These are phyloP conservation scores for Neogale vison DNA, from an alignment of 2,113 vertebrate species.

Conservation along the genomic window DNA sequence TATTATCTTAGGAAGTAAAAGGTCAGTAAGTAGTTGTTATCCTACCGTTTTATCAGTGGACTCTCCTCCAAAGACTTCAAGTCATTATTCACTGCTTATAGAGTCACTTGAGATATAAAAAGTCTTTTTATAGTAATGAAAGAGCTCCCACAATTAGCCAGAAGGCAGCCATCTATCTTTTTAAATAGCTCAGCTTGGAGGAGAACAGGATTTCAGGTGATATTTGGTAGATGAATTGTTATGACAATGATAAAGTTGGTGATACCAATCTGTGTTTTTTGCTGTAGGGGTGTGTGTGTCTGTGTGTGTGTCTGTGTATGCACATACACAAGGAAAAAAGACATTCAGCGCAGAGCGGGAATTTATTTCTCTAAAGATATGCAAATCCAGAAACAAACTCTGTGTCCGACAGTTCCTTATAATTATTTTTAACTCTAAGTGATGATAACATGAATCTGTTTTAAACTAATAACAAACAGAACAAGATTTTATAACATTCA, in stretches of 20 bases:
- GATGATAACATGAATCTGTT: conserved; percentile 58
- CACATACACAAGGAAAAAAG: neutral
- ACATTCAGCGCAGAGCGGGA: neutral
- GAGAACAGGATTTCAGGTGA: conserved; percentile 76
- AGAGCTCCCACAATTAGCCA: conserved; percentile 87
- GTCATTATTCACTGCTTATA: conserved; percentile 86
- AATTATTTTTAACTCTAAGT: conserved; percentile 63
- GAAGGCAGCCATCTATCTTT: conserved; percentile 87
- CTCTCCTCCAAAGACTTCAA: conserved; percentile 78
- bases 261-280: conserved; percentile 43
- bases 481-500: neutral
- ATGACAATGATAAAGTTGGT: conserved; percentile 81
- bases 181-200: conserved; percentile 79
- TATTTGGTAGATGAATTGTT: conserved; percentile 80
- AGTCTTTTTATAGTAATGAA: conserved; percentile 84
- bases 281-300: neutral
- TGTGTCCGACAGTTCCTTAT: conserved; percentile 36
- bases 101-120: conserved; percentile 86
- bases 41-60: conserved; percentile 82
- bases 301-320: neutral
- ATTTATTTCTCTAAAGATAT: conserved; percentile 20
- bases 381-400: neutral
- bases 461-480: conserved; percentile 48
- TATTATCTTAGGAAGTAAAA: conserved; percentile 82
- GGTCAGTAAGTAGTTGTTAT: conserved; percentile 82